Base-by-base conservation (phyloP, 2,888 invertebrate species). In the Leucophenga montana region DNA sequence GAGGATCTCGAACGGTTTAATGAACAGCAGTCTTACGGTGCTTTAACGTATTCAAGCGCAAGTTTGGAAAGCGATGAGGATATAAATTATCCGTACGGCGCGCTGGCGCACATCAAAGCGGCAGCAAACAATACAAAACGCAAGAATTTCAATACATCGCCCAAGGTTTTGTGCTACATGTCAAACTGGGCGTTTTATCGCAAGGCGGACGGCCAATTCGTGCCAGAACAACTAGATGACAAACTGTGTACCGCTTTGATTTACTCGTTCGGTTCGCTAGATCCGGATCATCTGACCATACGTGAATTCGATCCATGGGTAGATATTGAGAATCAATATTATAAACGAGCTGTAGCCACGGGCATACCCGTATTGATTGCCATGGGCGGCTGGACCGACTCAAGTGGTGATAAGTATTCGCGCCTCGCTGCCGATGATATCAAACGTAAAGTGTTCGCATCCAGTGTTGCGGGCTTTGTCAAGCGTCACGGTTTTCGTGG, bases 301-400 rank as follows among this genome's bases (percentile, higher is more conserved):
- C 94, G 94, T 71, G 92, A 95, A 71, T 95, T 95, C 76, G 97
- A 97, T 89, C 94, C 95, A 1, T 95, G 95, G 95, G 93, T 94
- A 0, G 97, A 97, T 87, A 90, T 95, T 31, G 95, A 95, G 64
- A 95, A 97, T 85, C 95, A 94, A 87, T 91, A 95, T 65, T 97
- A 96, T 85, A 92, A 93, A 78, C 91, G 97, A 74, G 91, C 95
- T 1, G 93, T 95, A 0, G 91, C 93, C 0, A 89, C 95, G 16
- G 90, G 91, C 69, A 91, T 92, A 76, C 89, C 89, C 0, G 93
- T 95, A 0, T 87, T 96, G 6, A 89, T 98, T 39, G 96, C 95
- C 0, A 87, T 98, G 67, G 98, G 98, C n/a, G 98, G 98, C 0
- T 98, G 97, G 97, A 96, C 96, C 0, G 97, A 97, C 87, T 97